These are phyloP conservation scores for Brassicogethes aeneus DNA, from an alignment of 2,888 invertebrate genomes.

Conservation along the genomic window DNA sequence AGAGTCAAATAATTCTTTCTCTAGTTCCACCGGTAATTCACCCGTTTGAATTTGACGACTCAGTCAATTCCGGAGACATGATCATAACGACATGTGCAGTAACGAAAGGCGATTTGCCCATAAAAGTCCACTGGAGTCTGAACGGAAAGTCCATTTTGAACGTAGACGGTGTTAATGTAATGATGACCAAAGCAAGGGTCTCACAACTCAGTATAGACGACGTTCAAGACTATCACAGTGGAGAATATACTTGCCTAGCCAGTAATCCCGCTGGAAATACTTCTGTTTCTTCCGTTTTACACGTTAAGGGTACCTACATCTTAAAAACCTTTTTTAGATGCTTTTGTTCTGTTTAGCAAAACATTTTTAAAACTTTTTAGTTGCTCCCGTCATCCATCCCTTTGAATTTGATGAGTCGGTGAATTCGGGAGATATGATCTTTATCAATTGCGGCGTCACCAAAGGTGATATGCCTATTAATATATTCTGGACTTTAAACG, in stretches of 20 bases:
- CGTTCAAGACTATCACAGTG: constrained; percentile 42
- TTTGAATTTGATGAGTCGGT: constrained; percentile 45
- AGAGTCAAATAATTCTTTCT: no score
- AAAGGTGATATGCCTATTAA: constrained; percentile 57
- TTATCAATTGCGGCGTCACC: constrained; percentile 51
- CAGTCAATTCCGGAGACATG: constrained; percentile 54
- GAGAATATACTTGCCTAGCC: constrained; percentile 46
- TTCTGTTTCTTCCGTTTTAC: constrained; percentile 42
- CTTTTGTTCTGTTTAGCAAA: neutral
- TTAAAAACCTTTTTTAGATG: no score
- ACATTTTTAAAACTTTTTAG: neutral
- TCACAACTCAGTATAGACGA: constrained; percentile 46
- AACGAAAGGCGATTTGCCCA: constrained; percentile 58
- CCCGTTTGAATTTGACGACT: constrained; percentile 42
- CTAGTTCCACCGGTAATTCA: constrained; percentile 21
- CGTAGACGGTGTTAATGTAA: constrained; percentile 33
- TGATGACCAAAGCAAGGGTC: constrained; percentile 40
- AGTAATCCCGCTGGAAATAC: constrained; percentile 45
- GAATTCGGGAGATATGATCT: constrained; percentile 54
- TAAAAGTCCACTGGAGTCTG: constrained; percentile 30
- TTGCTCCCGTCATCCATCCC: constrained; percentile 28
- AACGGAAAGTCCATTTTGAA: constrained; percentile 33
- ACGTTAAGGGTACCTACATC: constrained; percentile 44
- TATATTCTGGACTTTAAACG: constrained; percentile 34
- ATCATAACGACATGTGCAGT: constrained; percentile 54